phyloP scores from a whole-genome alignment of 2,113 vertebrate genomes.

The Erythrolamprus reginae region DNA sequence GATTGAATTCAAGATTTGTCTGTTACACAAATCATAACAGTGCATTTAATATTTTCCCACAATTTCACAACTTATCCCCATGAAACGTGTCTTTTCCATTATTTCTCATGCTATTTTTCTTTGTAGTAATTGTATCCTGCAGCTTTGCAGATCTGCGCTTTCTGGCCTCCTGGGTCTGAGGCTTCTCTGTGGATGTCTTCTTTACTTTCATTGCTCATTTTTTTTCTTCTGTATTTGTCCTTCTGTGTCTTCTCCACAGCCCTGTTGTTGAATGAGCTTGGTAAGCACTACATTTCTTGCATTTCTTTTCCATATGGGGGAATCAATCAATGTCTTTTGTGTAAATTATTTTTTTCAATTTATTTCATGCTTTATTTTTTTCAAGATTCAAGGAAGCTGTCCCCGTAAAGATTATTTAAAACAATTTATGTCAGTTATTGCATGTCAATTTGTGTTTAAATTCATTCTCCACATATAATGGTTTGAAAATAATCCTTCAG shows the following conservation, averaged over 20 bases:
- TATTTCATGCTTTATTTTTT: slow-evolving; percentile 25
- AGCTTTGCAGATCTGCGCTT: slow-evolving; percentile 56
- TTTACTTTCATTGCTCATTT: slow-evolving; percentile 78
- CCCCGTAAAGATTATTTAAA: slow-evolving; percentile 1
- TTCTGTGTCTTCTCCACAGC: slow-evolving; percentile 79
- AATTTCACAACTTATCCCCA: slow-evolving; percentile 11
- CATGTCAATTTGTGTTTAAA: slow-evolving; percentile 11
- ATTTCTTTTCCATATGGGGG: slow-evolving; percentile 62
- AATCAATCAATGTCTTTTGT: slow-evolving; percentile 44
- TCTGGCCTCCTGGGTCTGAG: slow-evolving; percentile 53
- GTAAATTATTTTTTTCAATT: slow-evolving; percentile 22
- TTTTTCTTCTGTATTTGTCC: slow-evolving; percentile 80
- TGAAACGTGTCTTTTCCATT: slow-evolving; percentile 24
- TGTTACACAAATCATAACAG: slow-evolving; percentile 1
- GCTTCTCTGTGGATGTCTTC: slow-evolving; percentile 73
- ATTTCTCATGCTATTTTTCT: slow-evolving; percentile 45
- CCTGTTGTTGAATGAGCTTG: slow-evolving; percentile 84
- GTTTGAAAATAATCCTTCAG: not conserved
- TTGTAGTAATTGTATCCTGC: slow-evolving; percentile 39
- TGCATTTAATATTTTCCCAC: slow-evolving; percentile 34
- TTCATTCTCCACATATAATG: not conserved
- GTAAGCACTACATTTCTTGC: slow-evolving; percentile 74
- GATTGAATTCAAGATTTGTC: slow-evolving; percentile 42
- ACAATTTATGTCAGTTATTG: slow-evolving; percentile 35
- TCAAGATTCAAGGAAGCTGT: slow-evolving; percentile 15